Percentiles rank a stretch among this genome's conserved stretches.
Evolutionary conservation across 2,113 vertebrate genomes (phyloP).

Genomic region (Podiceps cristatus): DNA sequence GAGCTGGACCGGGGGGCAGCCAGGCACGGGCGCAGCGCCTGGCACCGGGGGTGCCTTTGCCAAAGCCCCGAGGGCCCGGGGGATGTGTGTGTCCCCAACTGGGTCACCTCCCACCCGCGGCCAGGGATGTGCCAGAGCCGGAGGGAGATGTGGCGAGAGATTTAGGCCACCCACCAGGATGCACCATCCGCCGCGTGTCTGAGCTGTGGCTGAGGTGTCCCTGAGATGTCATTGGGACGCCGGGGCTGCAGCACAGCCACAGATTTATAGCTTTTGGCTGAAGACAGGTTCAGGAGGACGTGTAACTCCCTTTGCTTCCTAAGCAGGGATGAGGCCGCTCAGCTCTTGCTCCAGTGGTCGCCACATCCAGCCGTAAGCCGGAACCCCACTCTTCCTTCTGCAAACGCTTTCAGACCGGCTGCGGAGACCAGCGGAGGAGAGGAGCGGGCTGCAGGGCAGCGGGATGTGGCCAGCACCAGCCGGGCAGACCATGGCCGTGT

Average conservation of each 20-base stretch:
- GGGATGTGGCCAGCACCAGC: accelerated
- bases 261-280: not conserved
- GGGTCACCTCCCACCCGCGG: not conserved
- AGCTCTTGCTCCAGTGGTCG: accelerated
- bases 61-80: not conserved
- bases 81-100: not conserved
- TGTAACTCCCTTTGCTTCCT: not conserved
- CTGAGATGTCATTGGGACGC: not conserved
- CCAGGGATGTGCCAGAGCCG: not conserved
- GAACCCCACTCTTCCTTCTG: not conserved
- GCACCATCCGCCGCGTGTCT: accelerated
- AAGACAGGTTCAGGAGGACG: not conserved
- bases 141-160: not conserved
- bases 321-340: accelerated
- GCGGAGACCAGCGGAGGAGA: not conserved
- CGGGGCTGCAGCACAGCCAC: not conserved
- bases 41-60: not conserved
- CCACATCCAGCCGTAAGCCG: accelerated
- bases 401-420: accelerated
- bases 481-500: accelerated
- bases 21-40: not conserved
- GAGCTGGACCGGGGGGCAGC: not conserved
- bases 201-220: not conserved
- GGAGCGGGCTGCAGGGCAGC: not conserved
- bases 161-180: not conserved